A percentile compares a stretch with the other conserved stretches of the same genome.
phyloP scores from a whole-genome alignment of 2,113 vertebrate species.

The Lucifuga dentata region DNA sequence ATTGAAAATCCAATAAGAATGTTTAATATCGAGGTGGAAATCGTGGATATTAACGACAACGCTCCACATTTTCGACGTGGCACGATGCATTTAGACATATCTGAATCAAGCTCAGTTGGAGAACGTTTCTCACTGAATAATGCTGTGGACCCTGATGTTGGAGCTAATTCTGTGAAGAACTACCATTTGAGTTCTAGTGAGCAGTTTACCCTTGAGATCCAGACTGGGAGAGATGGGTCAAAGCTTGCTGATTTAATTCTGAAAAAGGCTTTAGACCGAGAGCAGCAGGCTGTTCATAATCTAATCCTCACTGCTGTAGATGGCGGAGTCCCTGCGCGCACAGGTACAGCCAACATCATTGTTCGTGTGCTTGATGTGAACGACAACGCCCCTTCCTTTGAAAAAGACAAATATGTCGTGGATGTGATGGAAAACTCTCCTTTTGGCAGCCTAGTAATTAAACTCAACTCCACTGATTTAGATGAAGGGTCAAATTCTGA shows the following conservation, averaged over 20 bases:
- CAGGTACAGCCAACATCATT: constrained; percentile 76
- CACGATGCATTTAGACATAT: constrained; percentile 81
- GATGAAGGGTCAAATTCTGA: constrained; percentile 67
- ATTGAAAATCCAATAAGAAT: constrained; percentile 82
- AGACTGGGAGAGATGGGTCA: constrained; percentile 73
- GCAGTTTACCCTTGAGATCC: constrained; percentile 73
- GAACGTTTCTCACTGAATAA: constrained; percentile 79
- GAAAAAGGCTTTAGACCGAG: too few species aligned
- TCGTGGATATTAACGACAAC: constrained; percentile 77
- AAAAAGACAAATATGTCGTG: constrained; percentile 58
- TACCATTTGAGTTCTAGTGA: constrained; percentile 73
- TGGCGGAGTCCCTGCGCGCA: constrained; percentile 73
- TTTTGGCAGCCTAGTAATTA: constrained; percentile 66
- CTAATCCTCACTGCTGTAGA: constrained; percentile 82
- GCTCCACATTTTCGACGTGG: constrained; percentile 78
- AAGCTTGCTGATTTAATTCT: constrained; percentile 76
- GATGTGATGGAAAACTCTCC: constrained; percentile 76
- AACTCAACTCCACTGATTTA: constrained; percentile 69
- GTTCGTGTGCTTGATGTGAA: constrained; percentile 78
- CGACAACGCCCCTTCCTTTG: constrained; percentile 78
- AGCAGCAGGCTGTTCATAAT: too few species aligned
- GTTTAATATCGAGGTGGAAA: constrained; percentile 81
- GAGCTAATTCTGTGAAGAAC: constrained; percentile 72
- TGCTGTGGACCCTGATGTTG: constrained; percentile 75
- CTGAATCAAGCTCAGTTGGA: constrained; percentile 59